Conservation (phyloP, 1,140 invertebrate genomes). For the Ceratina australensis region DNA sequence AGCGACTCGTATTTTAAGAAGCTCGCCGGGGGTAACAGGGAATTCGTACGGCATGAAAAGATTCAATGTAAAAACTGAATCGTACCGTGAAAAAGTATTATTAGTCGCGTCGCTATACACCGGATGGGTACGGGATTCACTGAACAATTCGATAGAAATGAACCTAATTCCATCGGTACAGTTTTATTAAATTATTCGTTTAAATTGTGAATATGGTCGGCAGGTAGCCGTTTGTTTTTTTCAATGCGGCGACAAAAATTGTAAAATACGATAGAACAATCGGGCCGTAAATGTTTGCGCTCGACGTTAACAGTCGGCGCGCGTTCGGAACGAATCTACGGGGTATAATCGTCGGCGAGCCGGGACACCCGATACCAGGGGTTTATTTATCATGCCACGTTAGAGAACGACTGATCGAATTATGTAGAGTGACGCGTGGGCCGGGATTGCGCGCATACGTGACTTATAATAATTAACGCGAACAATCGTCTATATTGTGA, state of each 20-base stretch:
- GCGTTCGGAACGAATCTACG: background rate
- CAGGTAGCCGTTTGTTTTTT: too few relatives aligned
- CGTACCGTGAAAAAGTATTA: too few relatives aligned
- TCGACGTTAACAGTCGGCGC: constrained; percentile 11
- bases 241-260: background rate
- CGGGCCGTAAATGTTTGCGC: too few relatives aligned
- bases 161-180: too few relatives aligned
- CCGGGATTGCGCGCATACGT: constrained; percentile 61
- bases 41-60: constrained; percentile 37
- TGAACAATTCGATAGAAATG: too few relatives aligned
- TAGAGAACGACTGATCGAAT: constrained; percentile 63
- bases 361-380: constrained; percentile 16
- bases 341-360: constrained; percentile 3
- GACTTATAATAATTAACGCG: constrained; percentile 72
- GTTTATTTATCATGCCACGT: constrained; percentile 52
- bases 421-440: constrained; percentile 45
- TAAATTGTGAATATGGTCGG: too few relatives aligned
- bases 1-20: constrained; percentile 60
- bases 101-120: too few relatives aligned
- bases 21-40: constrained; percentile 60
- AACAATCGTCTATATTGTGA: constrained; percentile 64
- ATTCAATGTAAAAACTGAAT: too few relatives aligned
- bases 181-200: too few relatives aligned
- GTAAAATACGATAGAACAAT: background rate
- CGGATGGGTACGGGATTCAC: too few relatives aligned